A percentile compares a stretch with the other conserved stretches of the same genome.
Evolutionary conservation across 2,113 vertebrate species (phyloP).

Genomic region (Pterocles gutturalis): DNA sequence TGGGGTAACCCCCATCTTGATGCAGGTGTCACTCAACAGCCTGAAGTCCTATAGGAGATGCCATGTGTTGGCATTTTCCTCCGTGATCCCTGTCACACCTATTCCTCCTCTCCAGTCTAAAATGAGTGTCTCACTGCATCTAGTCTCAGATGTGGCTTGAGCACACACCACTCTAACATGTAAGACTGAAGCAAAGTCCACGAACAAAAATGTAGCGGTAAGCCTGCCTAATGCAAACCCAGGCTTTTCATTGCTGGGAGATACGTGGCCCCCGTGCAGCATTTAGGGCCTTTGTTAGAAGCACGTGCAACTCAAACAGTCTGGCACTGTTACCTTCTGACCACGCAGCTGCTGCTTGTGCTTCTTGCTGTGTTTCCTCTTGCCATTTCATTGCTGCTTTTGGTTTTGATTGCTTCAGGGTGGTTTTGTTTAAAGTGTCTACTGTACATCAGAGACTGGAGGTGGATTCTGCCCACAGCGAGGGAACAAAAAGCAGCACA

Average conservation of each 20-base stretch:
- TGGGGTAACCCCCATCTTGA: background rate
- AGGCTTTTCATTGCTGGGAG: background rate
- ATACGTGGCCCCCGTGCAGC: background rate
- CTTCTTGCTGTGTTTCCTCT: background rate
- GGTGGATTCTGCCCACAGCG: background rate
- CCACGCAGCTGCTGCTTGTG: background rate
- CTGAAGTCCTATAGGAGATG: background rate
- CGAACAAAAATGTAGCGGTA: background rate
- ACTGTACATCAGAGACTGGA: background rate
- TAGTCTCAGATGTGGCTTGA: background rate
- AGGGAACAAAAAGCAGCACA: background rate
- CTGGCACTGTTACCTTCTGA: background rate
- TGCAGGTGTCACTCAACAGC: background rate
- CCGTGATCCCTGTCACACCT: background rate
- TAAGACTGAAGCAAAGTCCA: background rate
- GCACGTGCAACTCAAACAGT: background rate
- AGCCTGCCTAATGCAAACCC: background rate
- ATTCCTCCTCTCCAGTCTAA: background rate
- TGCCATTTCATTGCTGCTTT: background rate
- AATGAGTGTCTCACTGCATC: background rate
- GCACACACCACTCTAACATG: background rate
- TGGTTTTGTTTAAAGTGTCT: background rate
- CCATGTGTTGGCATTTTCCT: background rate
- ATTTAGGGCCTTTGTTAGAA: background rate
- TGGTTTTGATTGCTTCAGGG: background rate